phyloP scores from a whole-genome alignment of 2,888 invertebrate genomes.

The Ophioninae sp. region DNA sequence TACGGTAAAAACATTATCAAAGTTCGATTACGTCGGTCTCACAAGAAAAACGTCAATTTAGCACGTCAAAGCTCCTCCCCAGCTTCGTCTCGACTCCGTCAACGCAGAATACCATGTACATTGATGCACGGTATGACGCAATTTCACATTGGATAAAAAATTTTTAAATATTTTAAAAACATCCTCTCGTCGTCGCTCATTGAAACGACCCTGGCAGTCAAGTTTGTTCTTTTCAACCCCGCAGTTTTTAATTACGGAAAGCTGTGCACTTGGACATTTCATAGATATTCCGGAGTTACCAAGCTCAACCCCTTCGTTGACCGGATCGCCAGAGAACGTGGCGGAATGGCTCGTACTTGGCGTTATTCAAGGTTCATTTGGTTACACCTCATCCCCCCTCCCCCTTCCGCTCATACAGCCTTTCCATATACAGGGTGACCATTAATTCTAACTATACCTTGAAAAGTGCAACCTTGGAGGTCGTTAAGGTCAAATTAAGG shows the following conservation, averaged over 20 bases:
- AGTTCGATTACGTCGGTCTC: not conserved
- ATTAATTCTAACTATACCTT: too few species aligned
- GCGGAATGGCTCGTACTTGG: slow-evolving; percentile 44
- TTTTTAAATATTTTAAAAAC: not conserved
- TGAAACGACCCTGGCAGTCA: slow-evolving; percentile 49
- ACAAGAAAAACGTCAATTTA: not conserved
- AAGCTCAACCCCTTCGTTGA: slow-evolving; percentile 26
- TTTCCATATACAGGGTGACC: slow-evolving; percentile 24
- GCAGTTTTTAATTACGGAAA: slow-evolving; percentile 62
- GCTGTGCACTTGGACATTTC: slow-evolving; percentile 53
- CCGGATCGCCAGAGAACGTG: slow-evolving; percentile 52
- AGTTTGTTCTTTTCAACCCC: slow-evolving; percentile 29
- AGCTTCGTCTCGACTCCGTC: not conserved
- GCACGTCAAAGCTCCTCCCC: not conserved
- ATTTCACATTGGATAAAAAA: not conserved
- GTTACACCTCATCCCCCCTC: slow-evolving; percentile 41
- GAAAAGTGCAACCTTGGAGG: too few species aligned
- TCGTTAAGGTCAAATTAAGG: too few species aligned
- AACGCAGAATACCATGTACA: not conserved
- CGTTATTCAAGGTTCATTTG: slow-evolving; percentile 65
- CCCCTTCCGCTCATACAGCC: slow-evolving; percentile 6
- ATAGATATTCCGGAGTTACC: slow-evolving; percentile 53
- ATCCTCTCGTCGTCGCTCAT: slow-evolving; percentile 54
- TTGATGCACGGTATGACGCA: not conserved
- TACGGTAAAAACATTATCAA: not conserved